A percentile compares a stretch with the other conserved stretches of the same genome.
Conservation (phyloP, 2,797 vertebrate genomes). For the Chelidonichthys spinosus region DNA sequence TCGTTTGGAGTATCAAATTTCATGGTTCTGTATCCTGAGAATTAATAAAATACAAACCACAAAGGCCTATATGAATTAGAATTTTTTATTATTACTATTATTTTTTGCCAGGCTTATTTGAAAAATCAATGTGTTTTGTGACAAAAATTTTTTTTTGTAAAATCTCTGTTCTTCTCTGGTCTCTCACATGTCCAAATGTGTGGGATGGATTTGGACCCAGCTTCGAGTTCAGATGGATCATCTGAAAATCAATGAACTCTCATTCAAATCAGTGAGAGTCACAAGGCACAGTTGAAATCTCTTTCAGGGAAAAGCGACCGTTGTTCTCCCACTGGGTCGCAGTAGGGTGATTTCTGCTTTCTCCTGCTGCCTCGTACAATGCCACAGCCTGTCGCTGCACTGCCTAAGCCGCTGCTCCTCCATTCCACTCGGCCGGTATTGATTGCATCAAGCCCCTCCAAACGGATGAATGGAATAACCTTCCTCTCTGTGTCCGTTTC, state of each 20-base stretch:
- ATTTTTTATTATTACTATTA: conserved; percentile 16
- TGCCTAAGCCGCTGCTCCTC: conserved; percentile 45
- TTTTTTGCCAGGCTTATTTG: neutral
- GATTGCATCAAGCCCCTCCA: conserved; percentile 70
- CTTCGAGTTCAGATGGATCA: conserved; percentile 30
- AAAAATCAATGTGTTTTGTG: neutral
- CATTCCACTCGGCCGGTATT: conserved; percentile 61
- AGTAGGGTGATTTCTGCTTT: conserved; percentile 56
- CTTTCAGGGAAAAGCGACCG: conserved; percentile 39
- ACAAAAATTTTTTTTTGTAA: conserved; percentile 2
- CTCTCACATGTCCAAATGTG: conserved; percentile 3
- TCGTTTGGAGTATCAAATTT: conserved; percentile 30
- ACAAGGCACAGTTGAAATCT: conserved; percentile 40
- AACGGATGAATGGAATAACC: conserved; percentile 60
- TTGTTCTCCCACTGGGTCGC: conserved; percentile 57
- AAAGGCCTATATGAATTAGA: conserved; percentile 8
- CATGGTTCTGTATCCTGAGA: conserved; percentile 47
- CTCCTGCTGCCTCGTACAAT: conserved; percentile 47
- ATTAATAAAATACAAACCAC: conserved; percentile 47
- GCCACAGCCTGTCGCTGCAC: conserved; percentile 37
- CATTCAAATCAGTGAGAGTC: conserved; percentile 51
- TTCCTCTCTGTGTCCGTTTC: conserved; percentile 61
- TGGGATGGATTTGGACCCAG: neutral
- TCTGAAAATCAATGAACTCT: conserved; percentile 46
- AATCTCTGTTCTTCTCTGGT: conserved; percentile 18